A percentile compares a stretch with the other conserved stretches of the same genome.
phyloP scores from a whole-genome alignment of 1,140 invertebrate species.

The Ostrea denselamellosa region DNA sequence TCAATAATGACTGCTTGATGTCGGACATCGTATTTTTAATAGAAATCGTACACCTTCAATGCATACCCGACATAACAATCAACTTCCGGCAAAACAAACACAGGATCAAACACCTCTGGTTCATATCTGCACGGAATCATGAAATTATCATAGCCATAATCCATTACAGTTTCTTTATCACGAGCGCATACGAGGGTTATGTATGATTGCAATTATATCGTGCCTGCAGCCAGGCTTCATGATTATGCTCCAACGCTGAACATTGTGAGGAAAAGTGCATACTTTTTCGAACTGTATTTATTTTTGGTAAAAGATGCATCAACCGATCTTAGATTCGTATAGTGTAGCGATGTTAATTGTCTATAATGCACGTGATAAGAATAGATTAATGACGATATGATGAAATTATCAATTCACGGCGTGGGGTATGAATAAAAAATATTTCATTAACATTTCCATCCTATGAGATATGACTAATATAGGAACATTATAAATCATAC shows the following conservation, averaged over 20 bases:
- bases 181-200: neutral
- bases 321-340: neutral
- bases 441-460: neutral
- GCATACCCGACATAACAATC: neutral
- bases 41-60: too few species aligned
- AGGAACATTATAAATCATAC: too few species aligned
- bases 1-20: too few species aligned
- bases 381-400: neutral
- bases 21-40: too few species aligned
- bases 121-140: neutral
- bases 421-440: neutral
- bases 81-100: neutral
- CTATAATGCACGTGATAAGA: neutral
- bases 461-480: too few species aligned
- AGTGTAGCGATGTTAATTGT: neutral
- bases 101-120: conserved; percentile 14
- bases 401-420: neutral
- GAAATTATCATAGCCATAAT: neutral
- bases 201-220: neutral
- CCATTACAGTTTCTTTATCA: neutral
- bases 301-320: neutral
- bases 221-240: neutral
- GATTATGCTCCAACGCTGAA: neutral
- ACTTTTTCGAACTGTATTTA: neutral
- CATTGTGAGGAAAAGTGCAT: neutral